phyloP scores from a whole-genome alignment of 2,113 vertebrate species.

The Istiophorus platypterus region DNA sequence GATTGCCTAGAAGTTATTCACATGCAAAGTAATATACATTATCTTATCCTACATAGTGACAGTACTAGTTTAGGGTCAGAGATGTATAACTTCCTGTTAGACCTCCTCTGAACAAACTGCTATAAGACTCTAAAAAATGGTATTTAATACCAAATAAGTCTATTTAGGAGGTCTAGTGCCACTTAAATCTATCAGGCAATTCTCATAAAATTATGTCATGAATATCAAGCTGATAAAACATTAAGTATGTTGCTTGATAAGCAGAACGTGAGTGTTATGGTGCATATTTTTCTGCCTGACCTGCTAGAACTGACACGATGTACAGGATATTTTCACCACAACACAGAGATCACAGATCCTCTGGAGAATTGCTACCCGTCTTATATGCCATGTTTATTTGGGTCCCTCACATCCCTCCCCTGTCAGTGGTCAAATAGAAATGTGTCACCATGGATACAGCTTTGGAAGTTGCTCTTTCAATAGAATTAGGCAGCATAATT shows the following conservation, averaged over 20 bases:
- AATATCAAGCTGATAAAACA: not conserved
- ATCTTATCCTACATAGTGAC: too few relatives aligned
- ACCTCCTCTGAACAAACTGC: too few relatives aligned
- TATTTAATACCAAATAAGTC: too few relatives aligned
- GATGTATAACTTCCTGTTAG: too few relatives aligned
- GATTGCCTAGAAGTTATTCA: too few relatives aligned
- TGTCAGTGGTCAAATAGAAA: slow-evolving; percentile 24
- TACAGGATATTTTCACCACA: not conserved
- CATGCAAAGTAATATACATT: too few relatives aligned
- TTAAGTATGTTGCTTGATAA: not conserved
- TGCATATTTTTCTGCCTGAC: not conserved
- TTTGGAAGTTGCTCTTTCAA: slow-evolving; percentile 36
- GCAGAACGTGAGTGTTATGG: not conserved
- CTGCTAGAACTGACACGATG: not conserved
- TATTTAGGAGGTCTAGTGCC: too few relatives aligned
- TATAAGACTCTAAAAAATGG: not conserved
- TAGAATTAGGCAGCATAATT: too few relatives aligned
- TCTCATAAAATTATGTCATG: not conserved
- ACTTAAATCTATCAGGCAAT: too few relatives aligned
- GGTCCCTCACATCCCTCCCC: not conserved
- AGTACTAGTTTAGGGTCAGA: too few relatives aligned
- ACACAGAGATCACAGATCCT: not conserved
- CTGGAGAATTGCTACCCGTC: slow-evolving; percentile 1
- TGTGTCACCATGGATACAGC: slow-evolving; percentile 48
- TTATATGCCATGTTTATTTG: not conserved